A percentile compares a stretch with the other conserved stretches of the same genome.
Evolutionary conservation across 2,888 invertebrate species (phyloP).

Genomic region (Creontiades dilutus): DNA sequence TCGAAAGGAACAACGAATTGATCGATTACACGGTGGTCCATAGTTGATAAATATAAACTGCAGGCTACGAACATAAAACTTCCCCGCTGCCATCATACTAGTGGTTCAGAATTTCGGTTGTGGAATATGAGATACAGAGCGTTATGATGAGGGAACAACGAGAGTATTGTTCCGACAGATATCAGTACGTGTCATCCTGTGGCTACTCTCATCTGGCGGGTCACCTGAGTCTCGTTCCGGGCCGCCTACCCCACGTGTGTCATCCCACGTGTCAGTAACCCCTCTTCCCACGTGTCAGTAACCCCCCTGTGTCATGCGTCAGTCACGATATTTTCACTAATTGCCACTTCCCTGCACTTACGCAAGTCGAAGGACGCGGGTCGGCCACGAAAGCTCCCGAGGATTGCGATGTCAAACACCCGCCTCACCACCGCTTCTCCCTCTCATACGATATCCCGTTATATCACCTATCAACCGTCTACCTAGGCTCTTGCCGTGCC

Average conservation of each 20-base stretch:
- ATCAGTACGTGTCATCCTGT: background rate
- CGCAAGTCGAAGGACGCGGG: constrained; percentile 36
- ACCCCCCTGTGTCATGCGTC: background rate
- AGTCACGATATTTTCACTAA: constrained; percentile 4
- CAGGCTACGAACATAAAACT: too few species aligned
- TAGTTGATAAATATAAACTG: too few species aligned
- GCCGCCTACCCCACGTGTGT: background rate
- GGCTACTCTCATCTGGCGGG: background rate
- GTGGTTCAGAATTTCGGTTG: too few species aligned
- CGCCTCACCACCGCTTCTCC: background rate
- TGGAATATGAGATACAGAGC: too few species aligned
- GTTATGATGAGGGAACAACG: too few species aligned
- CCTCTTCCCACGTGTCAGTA: background rate
- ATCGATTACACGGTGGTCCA: too few species aligned
- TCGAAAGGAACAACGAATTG: too few species aligned
- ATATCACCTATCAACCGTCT: background rate
- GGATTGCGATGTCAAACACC: background rate
- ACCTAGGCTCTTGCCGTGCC: too few species aligned
- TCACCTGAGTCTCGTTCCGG: background rate
- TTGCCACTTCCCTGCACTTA: constrained; percentile 16
- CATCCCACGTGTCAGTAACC: constrained; percentile 10
- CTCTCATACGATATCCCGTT: background rate
- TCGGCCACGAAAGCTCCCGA: constrained; percentile 2
- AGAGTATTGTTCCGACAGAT: background rate
- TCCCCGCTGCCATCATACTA: too few species aligned